Evolutionary conservation across 2,888 invertebrate species (phyloP).

Genomic region (Torymus tubicola): DNA sequence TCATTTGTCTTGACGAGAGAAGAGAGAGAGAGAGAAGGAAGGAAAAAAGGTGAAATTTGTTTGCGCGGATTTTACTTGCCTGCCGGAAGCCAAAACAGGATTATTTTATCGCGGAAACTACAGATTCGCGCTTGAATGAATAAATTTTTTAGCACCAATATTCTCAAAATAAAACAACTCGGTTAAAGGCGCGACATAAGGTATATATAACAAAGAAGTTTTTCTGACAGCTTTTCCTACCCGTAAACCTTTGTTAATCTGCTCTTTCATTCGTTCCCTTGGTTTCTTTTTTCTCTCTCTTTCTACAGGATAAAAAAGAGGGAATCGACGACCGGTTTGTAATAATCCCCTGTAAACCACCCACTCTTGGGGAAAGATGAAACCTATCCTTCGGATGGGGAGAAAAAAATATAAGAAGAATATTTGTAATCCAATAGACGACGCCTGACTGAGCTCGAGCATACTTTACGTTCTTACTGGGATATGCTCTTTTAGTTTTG

Average conservation of each 20-base stretch:
- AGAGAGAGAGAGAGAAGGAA: too few species aligned
- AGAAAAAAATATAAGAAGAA: not conserved
- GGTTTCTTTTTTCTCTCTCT: not conserved
- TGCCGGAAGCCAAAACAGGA: conserved; percentile 1
- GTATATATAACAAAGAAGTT: not conserved
- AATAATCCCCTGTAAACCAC: conserved; percentile 6
- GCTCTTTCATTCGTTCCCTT: not conserved
- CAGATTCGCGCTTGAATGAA: too few species aligned
- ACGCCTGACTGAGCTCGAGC: not conserved
- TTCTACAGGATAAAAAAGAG: not conserved
- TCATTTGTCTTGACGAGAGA: conserved; percentile 43
- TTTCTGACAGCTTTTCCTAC: not conserved
- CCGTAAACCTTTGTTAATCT: not conserved
- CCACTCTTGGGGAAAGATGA: not conserved
- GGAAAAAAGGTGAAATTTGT: conserved; percentile 28
- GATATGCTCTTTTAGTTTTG: too few species aligned
- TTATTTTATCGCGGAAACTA: not conserved
- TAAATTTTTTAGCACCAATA: too few species aligned
- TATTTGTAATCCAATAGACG: conserved; percentile 26
- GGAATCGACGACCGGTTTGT: not conserved
- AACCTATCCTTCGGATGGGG: not conserved
- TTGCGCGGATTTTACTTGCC: conserved; percentile 1
- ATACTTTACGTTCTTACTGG: too few species aligned
- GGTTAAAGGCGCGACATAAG: too few species aligned
- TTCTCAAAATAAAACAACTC: too few species aligned